Evolutionary conservation across 2,797 vertebrate species (phyloP).

Genomic region (Manis pentadactyla): DNA sequence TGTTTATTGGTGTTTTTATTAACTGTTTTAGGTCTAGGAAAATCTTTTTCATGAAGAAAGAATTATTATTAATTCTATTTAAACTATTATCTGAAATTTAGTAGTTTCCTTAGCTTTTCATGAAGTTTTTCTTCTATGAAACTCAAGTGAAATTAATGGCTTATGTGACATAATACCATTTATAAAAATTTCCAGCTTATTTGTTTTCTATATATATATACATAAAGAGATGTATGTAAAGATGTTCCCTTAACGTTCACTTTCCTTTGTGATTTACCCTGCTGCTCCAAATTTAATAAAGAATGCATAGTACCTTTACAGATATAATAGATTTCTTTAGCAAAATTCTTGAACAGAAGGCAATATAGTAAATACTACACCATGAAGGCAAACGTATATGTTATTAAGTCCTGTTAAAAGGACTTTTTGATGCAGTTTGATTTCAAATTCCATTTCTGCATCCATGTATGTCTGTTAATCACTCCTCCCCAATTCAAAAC

Average conservation of each 20-base stretch:
- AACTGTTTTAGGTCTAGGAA: not conserved
- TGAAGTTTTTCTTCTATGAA: not conserved
- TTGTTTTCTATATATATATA: not conserved
- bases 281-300: not conserved
- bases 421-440: not conserved
- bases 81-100: not conserved
- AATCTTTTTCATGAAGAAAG: not conserved
- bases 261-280: conserved; percentile 8
- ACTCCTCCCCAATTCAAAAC: not conserved
- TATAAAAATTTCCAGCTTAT: not conserved
- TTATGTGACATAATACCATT: not conserved
- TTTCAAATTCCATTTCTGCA: not conserved
- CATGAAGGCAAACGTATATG: not conserved
- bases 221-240: not conserved
- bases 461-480: not conserved
- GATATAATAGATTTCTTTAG: conserved; percentile 19
- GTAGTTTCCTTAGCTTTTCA: not conserved
- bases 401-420: not conserved
- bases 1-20: not conserved
- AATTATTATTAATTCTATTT: not conserved
- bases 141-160: not conserved
- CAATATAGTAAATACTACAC: not conserved
- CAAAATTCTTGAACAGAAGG: conserved; percentile 11
- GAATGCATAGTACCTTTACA: not conserved
- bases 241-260: not conserved